A percentile compares a stretch with the other conserved stretches of the same genome.
phyloP scores from a whole-genome alignment of 2,113 vertebrate genomes.

The Corapipo altera region DNA sequence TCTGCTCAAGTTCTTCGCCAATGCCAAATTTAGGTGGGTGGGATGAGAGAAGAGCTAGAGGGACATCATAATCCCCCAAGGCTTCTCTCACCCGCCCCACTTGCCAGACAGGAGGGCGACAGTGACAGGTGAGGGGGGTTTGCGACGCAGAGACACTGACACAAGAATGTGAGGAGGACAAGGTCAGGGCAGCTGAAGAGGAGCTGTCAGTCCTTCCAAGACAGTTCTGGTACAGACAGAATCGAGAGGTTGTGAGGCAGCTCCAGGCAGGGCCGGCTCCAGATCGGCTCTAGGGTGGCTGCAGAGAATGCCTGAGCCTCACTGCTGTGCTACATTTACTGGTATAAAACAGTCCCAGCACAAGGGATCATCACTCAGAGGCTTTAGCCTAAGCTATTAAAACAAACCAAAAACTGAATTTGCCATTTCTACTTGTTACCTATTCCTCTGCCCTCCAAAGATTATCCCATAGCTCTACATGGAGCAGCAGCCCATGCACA shows the following conservation, averaged over 20 bases:
- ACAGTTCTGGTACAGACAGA: not conserved
- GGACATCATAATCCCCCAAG: not conserved
- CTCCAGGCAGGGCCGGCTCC: not conserved
- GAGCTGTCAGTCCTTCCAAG: not conserved
- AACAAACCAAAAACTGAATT: not conserved
- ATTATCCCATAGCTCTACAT: not conserved
- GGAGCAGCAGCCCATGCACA: not conserved
- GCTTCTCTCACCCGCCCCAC: not conserved
- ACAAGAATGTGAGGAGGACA: not conserved
- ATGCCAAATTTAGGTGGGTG: not conserved
- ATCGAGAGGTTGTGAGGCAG: not conserved
- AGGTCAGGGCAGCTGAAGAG: not conserved
- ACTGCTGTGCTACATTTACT: not conserved
- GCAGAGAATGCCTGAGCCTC: not conserved
- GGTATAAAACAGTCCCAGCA: not conserved
- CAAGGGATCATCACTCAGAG: fast-evolving
- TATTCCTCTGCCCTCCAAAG: not conserved
- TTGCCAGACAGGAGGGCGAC: not conserved
- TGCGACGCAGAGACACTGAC: not conserved
- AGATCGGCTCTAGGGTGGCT: not conserved
- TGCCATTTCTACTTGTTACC: not conserved
- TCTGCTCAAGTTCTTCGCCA: not conserved
- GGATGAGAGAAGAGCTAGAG: not conserved
- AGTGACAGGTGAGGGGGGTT: conserved; percentile 51
- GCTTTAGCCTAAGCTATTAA: not conserved